Evolutionary conservation across 2,113 vertebrate species (phyloP).

Genomic region (Rostratula benghalensis): DNA sequence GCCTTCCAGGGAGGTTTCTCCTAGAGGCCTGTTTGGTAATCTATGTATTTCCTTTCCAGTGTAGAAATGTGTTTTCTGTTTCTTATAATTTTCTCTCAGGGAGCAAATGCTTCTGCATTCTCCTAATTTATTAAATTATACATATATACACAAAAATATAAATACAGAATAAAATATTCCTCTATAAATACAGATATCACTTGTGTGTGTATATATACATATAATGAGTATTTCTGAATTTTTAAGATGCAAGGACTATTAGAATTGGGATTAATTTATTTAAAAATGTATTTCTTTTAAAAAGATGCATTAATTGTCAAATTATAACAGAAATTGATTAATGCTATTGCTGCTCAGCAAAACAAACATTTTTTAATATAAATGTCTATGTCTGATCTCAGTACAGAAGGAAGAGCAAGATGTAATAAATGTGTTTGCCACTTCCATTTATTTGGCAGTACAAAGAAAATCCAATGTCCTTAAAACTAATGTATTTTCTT

Average conservation of each 20-base stretch:
- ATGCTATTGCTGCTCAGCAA: neutral
- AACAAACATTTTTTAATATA: neutral
- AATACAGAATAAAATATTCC: neutral
- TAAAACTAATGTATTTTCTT: neutral
- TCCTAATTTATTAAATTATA: neutral
- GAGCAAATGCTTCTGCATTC: neutral
- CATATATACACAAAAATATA: neutral
- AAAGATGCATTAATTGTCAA: neutral
- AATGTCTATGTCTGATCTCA: neutral
- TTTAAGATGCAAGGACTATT: neutral
- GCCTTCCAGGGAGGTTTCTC: neutral
- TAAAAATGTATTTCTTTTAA: neutral
- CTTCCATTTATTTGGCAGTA: conserved; percentile 10
- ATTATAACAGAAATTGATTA: neutral
- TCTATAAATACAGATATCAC: neutral
- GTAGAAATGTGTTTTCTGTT: neutral
- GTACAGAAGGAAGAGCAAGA: neutral
- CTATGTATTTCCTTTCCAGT: neutral
- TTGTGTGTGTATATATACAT: too few relatives aligned
- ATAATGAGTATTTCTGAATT: neutral
- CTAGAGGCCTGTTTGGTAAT: neutral
- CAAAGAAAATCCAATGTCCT: conserved; percentile 5
- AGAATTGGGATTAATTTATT: neutral
- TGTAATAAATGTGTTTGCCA: neutral
- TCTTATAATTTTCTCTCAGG: neutral